phyloP scores from a whole-genome alignment of 2,113 vertebrate genomes.

The Sceloporus tristichus region DNA sequence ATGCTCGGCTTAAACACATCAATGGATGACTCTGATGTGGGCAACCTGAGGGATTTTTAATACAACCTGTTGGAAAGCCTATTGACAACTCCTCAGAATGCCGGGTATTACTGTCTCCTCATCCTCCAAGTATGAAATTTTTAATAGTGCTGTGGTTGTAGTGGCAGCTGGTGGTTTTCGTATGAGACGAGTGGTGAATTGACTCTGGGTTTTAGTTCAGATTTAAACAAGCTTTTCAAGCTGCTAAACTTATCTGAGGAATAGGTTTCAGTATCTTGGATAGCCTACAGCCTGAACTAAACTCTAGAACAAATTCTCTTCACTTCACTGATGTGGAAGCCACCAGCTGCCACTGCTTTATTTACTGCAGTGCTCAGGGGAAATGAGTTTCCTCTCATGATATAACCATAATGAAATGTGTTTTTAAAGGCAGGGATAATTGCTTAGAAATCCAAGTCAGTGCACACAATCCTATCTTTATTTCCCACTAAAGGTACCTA shows the following conservation, averaged over 20 bases:
- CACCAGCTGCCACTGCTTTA: no score
- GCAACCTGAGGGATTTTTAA: not conserved
- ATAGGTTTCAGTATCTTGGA: not conserved
- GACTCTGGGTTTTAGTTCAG: no score
- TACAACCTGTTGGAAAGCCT: not conserved
- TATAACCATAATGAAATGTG: not conserved
- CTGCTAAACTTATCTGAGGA: no score
- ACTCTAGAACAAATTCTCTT: no score
- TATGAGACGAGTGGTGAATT: no score
- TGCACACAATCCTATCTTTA: not conserved
- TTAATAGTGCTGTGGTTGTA: no score
- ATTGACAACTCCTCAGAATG: conserved; percentile 6
- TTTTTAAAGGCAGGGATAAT: not conserved
- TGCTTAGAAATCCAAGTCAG: not conserved
- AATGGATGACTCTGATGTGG: not conserved
- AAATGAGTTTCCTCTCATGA: not conserved
- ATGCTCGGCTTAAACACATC: not conserved
- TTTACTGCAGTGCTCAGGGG: not conserved
- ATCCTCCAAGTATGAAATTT: not conserved
- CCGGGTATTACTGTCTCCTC: no score
- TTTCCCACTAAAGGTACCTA: conserved; percentile 1
- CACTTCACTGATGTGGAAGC: no score
- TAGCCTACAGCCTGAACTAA: not conserved
- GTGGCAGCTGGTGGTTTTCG: no score
- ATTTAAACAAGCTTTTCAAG: no score